Conservation (phyloP, 2,797 vertebrate genomes). For the Halcyon leucocephala region DNA sequence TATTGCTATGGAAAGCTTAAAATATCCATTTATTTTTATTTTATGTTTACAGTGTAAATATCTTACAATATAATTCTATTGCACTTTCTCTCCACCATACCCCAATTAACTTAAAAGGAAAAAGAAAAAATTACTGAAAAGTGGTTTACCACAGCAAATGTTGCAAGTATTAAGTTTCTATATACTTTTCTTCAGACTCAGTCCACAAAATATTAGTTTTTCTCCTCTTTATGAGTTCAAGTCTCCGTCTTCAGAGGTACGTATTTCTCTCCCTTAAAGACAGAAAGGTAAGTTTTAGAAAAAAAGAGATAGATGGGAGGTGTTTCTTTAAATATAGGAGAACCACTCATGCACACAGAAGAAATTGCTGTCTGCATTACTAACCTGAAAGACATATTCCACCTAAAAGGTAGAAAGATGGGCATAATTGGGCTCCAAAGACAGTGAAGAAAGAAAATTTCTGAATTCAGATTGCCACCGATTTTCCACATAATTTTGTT, state of each 20-base stretch:
- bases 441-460: not conserved
- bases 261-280: not conserved
- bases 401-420: not conserved
- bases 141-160: not conserved
- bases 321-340: not conserved
- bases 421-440: not conserved
- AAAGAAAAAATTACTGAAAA: not conserved
- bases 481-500: not conserved
- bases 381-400: not conserved
- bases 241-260: not conserved
- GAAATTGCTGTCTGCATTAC: not conserved
- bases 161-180: not conserved
- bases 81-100: not conserved
- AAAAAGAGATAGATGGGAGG: not conserved
- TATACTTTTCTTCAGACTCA: not conserved
- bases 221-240: not conserved
- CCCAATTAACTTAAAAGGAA: not conserved
- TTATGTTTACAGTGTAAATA: not conserved
- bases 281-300: not conserved
- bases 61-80: not conserved
- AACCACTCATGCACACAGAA: not conserved
- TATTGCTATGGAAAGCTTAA: conserved; percentile 2
- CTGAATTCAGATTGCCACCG: not conserved
- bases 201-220: not conserved
- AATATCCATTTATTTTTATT: not conserved